phyloP scores from a whole-genome alignment of 2,797 vertebrate species.

The Falco novaeseelandiae region DNA sequence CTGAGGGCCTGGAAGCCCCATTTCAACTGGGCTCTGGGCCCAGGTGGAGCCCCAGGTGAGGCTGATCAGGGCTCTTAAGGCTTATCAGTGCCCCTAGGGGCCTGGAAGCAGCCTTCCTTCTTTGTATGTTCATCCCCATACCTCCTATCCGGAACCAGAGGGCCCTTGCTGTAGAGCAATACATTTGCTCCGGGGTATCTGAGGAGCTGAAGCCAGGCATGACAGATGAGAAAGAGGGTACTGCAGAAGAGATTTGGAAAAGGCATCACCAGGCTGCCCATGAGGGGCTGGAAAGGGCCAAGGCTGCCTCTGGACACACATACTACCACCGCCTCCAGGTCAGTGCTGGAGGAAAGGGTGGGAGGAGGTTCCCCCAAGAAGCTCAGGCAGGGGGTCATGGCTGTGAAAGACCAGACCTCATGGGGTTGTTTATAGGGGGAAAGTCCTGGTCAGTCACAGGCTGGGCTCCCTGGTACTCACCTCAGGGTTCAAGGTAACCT shows the following conservation, averaged over 20 bases:
- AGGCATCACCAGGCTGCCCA: neutral
- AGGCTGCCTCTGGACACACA: neutral
- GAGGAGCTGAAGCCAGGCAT: neutral
- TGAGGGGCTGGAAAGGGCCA: neutral
- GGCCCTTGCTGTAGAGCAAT: neutral
- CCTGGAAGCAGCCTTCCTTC: neutral
- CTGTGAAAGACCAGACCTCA: accelerated
- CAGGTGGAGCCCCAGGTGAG: too few species aligned
- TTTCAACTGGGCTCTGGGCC: neutral
- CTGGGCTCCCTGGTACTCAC: neutral
- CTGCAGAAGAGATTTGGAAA: neutral
- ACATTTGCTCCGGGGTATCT: neutral
- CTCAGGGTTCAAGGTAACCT: neutral
- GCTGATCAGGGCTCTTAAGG: neutral
- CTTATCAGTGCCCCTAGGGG: neutral
- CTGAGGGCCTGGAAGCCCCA: neutral
- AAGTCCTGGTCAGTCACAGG: neutral
- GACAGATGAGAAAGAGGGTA: neutral
- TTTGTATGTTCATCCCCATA: neutral
- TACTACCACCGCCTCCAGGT: too few species aligned
- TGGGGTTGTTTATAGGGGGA: accelerated
- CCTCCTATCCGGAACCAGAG: neutral
- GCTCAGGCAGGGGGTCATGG: neutral
- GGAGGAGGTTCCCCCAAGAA: neutral
- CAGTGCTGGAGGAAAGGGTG: too few species aligned